Conservation (phyloP, 2,888 invertebrate species). For the Aphodius sticticus region DNA sequence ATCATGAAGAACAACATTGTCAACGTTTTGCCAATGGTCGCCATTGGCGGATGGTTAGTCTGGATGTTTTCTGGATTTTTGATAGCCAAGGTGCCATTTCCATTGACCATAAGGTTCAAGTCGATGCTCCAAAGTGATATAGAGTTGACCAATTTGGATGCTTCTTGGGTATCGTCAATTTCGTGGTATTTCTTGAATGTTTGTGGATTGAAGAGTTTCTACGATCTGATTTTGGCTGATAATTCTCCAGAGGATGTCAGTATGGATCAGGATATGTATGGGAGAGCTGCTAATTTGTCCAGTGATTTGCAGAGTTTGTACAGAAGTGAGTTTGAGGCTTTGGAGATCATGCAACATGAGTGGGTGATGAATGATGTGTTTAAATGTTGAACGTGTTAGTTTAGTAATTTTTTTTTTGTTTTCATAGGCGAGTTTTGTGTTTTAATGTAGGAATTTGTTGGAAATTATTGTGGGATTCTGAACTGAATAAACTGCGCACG, state of each 20-base stretch:
- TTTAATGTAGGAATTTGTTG: no score
- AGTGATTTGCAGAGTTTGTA: conserved; percentile 96
- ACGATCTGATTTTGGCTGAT: conserved; percentile 93
- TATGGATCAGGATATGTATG: conserved; percentile 95
- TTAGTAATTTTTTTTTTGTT: no score
- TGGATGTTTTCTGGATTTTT: conserved; percentile 74
- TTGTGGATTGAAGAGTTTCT: conserved; percentile 94
- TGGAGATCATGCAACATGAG: conserved; percentile 91
- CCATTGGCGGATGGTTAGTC: conserved; percentile 99
- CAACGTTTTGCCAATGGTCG: conserved; percentile 96
- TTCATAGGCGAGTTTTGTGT: no score
- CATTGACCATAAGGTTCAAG: conserved; percentile 94
- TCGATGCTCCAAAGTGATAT: conserved; percentile 98
- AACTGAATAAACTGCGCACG: no score
- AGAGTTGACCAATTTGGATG: conserved; percentile 90
- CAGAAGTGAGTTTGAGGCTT: conserved; percentile 97
- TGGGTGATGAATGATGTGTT: conserved; percentile 81
- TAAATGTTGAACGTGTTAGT: conserved; percentile 18
- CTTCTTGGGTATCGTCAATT: conserved; percentile 98
- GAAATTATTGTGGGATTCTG: no score
- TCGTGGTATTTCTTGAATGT: conserved; percentile 99
- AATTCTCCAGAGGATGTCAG: conserved; percentile 86
- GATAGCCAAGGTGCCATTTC: conserved; percentile 94
- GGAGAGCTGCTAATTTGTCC: conserved; percentile 93
- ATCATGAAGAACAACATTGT: conserved; percentile 97